Base-by-base conservation (phyloP, 53 echinoderm and acorn worm genomes). In the Henricia sp. region DNA sequence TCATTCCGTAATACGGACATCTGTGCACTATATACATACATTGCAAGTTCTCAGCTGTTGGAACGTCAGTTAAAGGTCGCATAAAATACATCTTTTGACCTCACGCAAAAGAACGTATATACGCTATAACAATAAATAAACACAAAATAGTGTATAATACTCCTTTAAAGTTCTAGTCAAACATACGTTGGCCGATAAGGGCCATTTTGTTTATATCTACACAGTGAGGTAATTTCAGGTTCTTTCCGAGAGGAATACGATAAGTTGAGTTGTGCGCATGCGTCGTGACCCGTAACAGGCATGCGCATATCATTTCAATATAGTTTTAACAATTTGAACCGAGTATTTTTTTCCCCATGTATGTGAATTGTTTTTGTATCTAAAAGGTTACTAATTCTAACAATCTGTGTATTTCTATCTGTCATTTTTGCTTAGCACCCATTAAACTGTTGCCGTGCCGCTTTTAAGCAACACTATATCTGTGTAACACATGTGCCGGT, bases 21-120 rank as follows among this genome's bases (percentile, higher is more conserved):
- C 41, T 59, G 76, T 76, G 76, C 76, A 42, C 58, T 76, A 76
- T 76, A 76, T 76, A 76, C 58, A 76, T 73, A 73, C 16, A 76
- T 59, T 58, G 59, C 76, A 55, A 40, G 17, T 58, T 27, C 58
- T 38, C 58, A 46, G 48, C 21, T 28, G 20, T 54, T 19, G 11
- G 20, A 37, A 40, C 67, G 37, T 2, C 36, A 34, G 1, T 37
- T 6, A 10, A 67, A 16, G 8, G 20, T 60, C 62, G 17, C 62
- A 60, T n/a, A 38, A 39, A 38, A 21, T 19, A 26, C 2, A 20
- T 39, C 19, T 37, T 58, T 26, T 9, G 28, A 27, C 27, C 20
- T 34, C 35, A 73, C 14, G 55, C 20, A 32, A 73, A 54, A n/a
- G n/a, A n/a, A n/a, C n/a, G n/a, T n/a, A n/a, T n/a, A n/a, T n/a